Percentiles rank a stretch among this genome's conserved stretches.
phyloP scores from a whole-genome alignment of 1,140 invertebrate species.

The Cydia fagiglandana region DNA sequence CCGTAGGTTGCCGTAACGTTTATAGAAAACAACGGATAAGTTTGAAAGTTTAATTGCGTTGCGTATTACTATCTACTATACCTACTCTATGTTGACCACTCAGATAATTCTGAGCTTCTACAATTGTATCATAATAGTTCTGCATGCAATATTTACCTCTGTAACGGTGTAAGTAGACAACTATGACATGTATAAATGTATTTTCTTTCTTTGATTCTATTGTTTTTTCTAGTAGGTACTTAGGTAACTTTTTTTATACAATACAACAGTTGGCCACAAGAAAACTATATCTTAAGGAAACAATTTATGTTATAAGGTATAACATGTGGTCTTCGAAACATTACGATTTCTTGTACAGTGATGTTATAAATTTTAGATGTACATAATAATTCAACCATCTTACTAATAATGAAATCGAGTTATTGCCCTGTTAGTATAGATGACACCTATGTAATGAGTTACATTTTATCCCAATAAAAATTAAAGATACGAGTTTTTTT shows the following conservation, averaged over 20 bases:
- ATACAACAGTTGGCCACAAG: conserved; percentile 43
- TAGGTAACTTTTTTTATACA: conserved; percentile 65
- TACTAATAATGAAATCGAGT: conserved; percentile 52
- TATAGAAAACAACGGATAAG: conserved; percentile 40
- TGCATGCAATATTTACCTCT: neutral
- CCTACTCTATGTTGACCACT: neutral
- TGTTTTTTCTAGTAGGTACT: conserved; percentile 46
- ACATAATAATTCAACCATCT: conserved; percentile 43
- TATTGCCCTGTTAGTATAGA: conserved; percentile 49
- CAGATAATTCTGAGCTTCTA: neutral
- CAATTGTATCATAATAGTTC: neutral
- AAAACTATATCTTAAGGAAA: conserved; percentile 28
- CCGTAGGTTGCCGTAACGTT: conserved; percentile 19
- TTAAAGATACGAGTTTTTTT: neutral
- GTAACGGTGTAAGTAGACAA: conserved; percentile 3
- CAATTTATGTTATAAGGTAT: conserved; percentile 30
- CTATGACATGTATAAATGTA: conserved; percentile 35
- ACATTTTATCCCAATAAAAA: conserved; percentile 32
- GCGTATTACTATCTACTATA: too few relatives aligned
- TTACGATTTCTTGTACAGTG: conserved; percentile 61
- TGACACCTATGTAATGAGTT: conserved; percentile 47
- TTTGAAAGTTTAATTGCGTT: conserved; percentile 48
- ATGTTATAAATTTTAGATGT: conserved; percentile 45
- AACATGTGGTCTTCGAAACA: conserved; percentile 27
- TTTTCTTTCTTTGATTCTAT: conserved; percentile 33